A percentile compares a stretch with the other conserved stretches of the same genome.
phyloP scores from a whole-genome alignment of 64 coral and sea anemone species.

The Dendrophyllia cribrosa region DNA sequence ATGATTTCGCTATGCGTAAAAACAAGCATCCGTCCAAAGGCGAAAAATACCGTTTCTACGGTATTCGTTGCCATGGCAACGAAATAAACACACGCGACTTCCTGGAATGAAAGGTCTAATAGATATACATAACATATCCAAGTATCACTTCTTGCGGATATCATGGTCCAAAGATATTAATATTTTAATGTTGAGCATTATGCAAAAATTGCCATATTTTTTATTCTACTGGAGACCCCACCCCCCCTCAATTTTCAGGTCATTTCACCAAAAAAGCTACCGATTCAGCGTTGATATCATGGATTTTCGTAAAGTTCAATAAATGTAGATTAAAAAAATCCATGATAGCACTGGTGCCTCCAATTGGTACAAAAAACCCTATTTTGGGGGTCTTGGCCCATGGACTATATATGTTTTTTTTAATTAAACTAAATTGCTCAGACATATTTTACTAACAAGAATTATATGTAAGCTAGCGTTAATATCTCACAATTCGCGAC shows the following conservation, averaged over 20 bases:
- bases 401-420: too few relatives aligned
- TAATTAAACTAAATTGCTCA: too few relatives aligned
- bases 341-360: too few relatives aligned
- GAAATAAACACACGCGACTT: background rate
- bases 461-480: too few relatives aligned
- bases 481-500: too few relatives aligned
- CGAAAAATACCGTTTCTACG: too few relatives aligned
- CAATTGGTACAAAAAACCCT: too few relatives aligned
- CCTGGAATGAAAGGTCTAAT: conserved; percentile 2
- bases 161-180: background rate
- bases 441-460: too few relatives aligned
- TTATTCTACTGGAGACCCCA: background rate
- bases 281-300: background rate
- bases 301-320: too few relatives aligned
- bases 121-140: conserved; percentile 15
- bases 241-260: conserved; percentile 2
- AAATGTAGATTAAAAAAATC: too few relatives aligned
- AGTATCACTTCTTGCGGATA: background rate
- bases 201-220: background rate
- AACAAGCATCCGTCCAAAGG: too few relatives aligned
- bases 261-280: conserved; percentile 21
- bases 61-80: conserved; percentile 1
- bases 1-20: background rate
- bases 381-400: too few relatives aligned
- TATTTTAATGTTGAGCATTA: conserved; percentile 22